A percentile compares a stretch with the other conserved stretches of the same genome.
Conservation (phyloP, 1,140 invertebrate species). For the Spodoptera litura region DNA sequence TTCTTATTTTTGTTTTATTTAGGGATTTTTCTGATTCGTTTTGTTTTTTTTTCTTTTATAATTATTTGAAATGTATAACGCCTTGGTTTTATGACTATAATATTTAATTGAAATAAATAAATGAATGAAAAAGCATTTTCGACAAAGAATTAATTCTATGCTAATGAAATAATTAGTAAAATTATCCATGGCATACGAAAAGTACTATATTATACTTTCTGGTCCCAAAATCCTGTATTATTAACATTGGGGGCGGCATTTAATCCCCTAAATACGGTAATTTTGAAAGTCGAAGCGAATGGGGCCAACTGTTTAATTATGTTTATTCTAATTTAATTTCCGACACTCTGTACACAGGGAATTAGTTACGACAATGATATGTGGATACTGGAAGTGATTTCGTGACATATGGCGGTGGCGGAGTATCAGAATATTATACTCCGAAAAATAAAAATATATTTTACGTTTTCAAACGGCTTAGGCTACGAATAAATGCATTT, state of each 20-base stretch:
- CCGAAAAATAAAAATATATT: too few species aligned
- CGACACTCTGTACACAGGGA: conserved; percentile 57
- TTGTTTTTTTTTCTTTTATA: too few species aligned
- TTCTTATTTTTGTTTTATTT: too few species aligned
- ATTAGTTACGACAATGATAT: conserved; percentile 25
- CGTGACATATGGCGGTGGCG: too few species aligned
- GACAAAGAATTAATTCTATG: conserved; percentile 45
- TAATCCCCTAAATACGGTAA: conserved; percentile 61
- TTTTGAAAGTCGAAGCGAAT: conserved; percentile 67
- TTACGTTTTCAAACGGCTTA: too few species aligned
- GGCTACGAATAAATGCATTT: too few species aligned
- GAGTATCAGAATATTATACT: background rate
- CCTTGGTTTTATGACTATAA: too few species aligned
- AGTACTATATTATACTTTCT: conserved; percentile 49
- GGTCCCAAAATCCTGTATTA: conserved; percentile 54
- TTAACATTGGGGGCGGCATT: conserved; percentile 56
- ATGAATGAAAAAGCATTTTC: background rate
- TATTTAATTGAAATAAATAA: too few species aligned
- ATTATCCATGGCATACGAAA: conserved; percentile 51
- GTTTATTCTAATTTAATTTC: conserved; percentile 74
- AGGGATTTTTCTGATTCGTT: too few species aligned
- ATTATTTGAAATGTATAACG: too few species aligned
- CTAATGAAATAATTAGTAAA: conserved; percentile 63
- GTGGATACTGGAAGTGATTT: conserved; percentile 2
- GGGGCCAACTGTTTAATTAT: conserved; percentile 69